phyloP scores from a whole-genome alignment of 2,113 vertebrate genomes.

The Cepphus grylle region DNA sequence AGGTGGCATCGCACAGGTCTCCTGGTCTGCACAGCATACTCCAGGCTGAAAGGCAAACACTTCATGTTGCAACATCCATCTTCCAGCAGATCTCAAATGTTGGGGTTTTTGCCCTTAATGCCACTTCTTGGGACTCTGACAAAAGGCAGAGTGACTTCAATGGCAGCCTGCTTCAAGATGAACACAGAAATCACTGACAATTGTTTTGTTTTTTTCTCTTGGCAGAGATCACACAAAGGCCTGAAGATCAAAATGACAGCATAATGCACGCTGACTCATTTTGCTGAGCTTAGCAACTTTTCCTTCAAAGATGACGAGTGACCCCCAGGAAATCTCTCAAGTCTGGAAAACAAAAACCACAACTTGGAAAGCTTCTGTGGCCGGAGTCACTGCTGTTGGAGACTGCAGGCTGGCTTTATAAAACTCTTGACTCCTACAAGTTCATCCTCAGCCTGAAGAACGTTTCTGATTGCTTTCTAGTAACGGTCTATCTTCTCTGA shows the following conservation, averaged over 20 bases:
- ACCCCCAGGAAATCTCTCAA: neutral
- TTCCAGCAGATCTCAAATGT: neutral
- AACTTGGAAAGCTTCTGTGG: neutral
- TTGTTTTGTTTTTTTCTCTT: neutral
- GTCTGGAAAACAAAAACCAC: neutral
- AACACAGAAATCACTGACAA: neutral
- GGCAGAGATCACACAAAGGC: neutral
- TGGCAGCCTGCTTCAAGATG: rapidly evolving
- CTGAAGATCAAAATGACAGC: neutral
- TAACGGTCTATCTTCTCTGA: neutral
- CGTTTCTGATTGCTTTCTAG: neutral
- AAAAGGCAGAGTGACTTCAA: neutral
- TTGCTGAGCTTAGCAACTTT: constrained; percentile 3
- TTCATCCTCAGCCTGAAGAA: neutral
- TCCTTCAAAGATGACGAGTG: neutral
- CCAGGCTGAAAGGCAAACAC: neutral
- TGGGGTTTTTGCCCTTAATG: neutral
- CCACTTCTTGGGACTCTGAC: neutral
- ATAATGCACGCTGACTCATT: rapidly evolving
- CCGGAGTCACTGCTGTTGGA: neutral
- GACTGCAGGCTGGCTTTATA: neutral
- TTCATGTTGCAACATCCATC: neutral
- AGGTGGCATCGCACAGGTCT: neutral
- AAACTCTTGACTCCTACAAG: neutral
- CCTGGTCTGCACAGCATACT: neutral